These are phyloP conservation scores for Pseudochaenichthys georgianus DNA, from an alignment of 2,797 vertebrate genomes.

Conservation along the genomic window DNA sequence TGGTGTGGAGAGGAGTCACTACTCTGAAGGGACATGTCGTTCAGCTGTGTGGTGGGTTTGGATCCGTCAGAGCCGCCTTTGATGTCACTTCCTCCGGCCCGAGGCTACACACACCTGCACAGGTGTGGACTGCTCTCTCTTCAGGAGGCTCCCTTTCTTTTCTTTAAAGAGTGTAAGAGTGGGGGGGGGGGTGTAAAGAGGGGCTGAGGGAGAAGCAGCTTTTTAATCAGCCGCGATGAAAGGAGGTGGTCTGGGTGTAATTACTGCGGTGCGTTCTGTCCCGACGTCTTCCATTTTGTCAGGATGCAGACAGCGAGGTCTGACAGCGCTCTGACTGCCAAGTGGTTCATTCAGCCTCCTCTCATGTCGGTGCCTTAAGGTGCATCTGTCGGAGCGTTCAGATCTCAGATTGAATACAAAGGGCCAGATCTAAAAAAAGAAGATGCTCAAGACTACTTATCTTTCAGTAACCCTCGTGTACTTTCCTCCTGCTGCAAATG, in stretches of 20 bases:
- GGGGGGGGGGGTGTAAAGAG: slow-evolving; percentile 9
- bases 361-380: slow-evolving; percentile 28
- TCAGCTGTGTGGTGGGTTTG: slow-evolving; percentile 53
- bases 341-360: slow-evolving; percentile 34
- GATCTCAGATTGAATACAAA: slow-evolving; percentile 9
- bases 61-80: slow-evolving; percentile 77
- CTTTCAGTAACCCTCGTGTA: not conserved
- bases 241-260: slow-evolving; percentile 69
- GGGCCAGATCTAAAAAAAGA: not conserved
- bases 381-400: slow-evolving; percentile 26
- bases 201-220: slow-evolving; percentile 57
- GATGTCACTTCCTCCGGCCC: slow-evolving; percentile 82
- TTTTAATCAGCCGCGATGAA: slow-evolving; percentile 82
- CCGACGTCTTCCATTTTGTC: slow-evolving; percentile 44
- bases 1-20: slow-evolving; percentile 36
- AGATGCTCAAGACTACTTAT: not conserved
- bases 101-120: slow-evolving; percentile 80
- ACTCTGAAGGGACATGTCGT: slow-evolving; percentile 54
- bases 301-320: slow-evolving; percentile 43
- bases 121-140: slow-evolving; percentile 71
- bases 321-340: slow-evolving; percentile 54
- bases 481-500: not conserved
- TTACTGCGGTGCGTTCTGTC: slow-evolving; percentile 60
- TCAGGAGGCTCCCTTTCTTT: slow-evolving; percentile 28
- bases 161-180: slow-evolving; percentile 35